These are phyloP conservation scores for Acinonyx jubatus DNA, from an alignment of 2,113 vertebrate genomes.

Conservation along the genomic window DNA sequence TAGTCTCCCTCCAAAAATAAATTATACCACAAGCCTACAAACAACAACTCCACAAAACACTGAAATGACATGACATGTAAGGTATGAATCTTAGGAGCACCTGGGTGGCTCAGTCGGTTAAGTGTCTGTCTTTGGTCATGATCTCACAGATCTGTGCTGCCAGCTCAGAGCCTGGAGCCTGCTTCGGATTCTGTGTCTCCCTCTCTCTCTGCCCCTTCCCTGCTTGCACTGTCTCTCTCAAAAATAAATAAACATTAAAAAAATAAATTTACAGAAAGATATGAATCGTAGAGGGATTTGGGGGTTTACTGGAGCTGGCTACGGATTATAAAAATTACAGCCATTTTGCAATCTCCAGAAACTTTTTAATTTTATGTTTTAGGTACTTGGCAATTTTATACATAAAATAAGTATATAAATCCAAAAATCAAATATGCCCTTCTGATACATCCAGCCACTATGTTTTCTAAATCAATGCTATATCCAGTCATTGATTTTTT, in stretches of 20 bases:
- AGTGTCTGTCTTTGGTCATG: too few species aligned
- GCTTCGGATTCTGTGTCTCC: too few species aligned
- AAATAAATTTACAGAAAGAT: neutral
- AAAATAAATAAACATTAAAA: too few species aligned
- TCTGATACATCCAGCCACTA: neutral
- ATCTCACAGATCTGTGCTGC: too few species aligned
- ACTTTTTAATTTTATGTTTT: neutral
- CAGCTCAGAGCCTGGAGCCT: too few species aligned
- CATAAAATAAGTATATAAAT: neutral
- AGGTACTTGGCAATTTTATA: neutral
- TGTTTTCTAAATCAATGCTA: too few species aligned
- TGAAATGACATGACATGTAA: neutral
- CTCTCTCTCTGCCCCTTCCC: too few species aligned
- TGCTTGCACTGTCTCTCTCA: too few species aligned
- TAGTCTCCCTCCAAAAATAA: neutral
- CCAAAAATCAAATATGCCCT: neutral
- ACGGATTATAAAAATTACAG: neutral
- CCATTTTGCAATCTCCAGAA: neutral
- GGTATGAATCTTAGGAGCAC: too few species aligned
- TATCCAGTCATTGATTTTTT: too few species aligned
- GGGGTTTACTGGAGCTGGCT: neutral
- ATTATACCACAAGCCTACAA: neutral
- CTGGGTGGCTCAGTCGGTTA: too few species aligned
- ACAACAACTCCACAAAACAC: neutral
- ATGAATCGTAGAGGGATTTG: neutral